Base-by-base conservation (phyloP, 2,113 vertebrate species). In the Petrocephalus microphthalmus region DNA sequence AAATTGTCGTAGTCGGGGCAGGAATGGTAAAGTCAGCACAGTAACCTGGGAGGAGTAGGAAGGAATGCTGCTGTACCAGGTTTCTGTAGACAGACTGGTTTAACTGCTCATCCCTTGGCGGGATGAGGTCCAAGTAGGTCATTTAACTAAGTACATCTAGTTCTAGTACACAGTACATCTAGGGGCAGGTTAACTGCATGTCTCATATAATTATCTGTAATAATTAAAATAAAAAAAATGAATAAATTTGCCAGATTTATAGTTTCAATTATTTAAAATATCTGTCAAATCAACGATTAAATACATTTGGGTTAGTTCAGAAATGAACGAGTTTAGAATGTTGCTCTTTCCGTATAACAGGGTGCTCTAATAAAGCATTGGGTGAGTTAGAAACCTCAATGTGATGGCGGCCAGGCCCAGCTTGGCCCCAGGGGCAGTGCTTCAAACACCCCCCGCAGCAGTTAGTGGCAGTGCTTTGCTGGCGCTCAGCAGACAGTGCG, bases 1-100 rank as follows among this genome's bases (percentile, higher is more conserved):
- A 83, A n/a, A 20, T 49, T 49, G 81, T 10, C 2, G n/a, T n/a
- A 49, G 7, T 47, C 10, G 42, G 22, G 37, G 22, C 81, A 83
- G 42, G 7, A 33, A 85, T 56, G 52, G 29, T 56, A n/a, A 86
- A 42, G 33, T 47, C 20, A 19, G 85, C 3, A 86, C 19, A 60
- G 56, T 47, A 0, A 22, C 37, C 56, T 86, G 84, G 84, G 25
- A 37, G 84, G 25, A 37, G 51, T 13, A 20, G 52, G 56, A 1
- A 45, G 57, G 45, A 86, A 57, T 64, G 53, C 54, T 86, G 85
- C 17, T 47, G 8, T 17, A n/a, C 85, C 54, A 45, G 56, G 85
- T 86, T 45, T 17, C 37, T 22, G 56, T 86, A 54, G 20, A 60
- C 85, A 45, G 53, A 86, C 85, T 86, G 85, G 85, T 64, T 64